These are phyloP conservation scores for Pogonocherus hispidulus DNA, from an alignment of 2,888 invertebrate species.

Conservation along the genomic window DNA sequence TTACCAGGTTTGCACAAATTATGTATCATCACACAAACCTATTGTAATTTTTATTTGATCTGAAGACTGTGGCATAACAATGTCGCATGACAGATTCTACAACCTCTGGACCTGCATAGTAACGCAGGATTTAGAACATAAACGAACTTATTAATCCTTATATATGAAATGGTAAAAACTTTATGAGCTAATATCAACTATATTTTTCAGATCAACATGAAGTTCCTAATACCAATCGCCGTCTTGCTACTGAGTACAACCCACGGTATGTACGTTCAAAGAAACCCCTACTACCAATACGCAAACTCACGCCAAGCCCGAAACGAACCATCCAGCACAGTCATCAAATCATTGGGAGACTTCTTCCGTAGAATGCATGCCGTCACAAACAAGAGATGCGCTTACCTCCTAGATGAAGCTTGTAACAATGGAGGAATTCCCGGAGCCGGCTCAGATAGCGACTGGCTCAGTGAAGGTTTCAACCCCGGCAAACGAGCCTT, in stretches of 20 bases:
- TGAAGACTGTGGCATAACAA: no score
- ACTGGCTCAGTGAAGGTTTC: slow-evolving; percentile 47
- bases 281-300: neutral
- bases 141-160: no score
- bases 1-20: no score
- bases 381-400: slow-evolving; percentile 54
- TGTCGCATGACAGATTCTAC: no score
- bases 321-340: slow-evolving; percentile 9
- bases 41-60: no score
- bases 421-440: slow-evolving; percentile 50
- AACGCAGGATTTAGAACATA: no score
- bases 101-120: no score
- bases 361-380: slow-evolving; percentile 42
- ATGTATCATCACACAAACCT: no score
- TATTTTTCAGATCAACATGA: slow-evolving; percentile 14
- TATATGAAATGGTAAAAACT: no score
- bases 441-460: slow-evolving; percentile 51
- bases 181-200: neutral
- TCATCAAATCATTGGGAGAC: slow-evolving; percentile 37
- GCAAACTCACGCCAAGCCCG: neutral
- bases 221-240: neutral
- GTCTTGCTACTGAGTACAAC: neutral
- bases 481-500: slow-evolving; percentile 60
- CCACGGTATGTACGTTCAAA: slow-evolving; percentile 7
- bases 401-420: slow-evolving; percentile 70